Conservation (phyloP, 2,113 vertebrate species). For the Eulemur macaco region DNA sequence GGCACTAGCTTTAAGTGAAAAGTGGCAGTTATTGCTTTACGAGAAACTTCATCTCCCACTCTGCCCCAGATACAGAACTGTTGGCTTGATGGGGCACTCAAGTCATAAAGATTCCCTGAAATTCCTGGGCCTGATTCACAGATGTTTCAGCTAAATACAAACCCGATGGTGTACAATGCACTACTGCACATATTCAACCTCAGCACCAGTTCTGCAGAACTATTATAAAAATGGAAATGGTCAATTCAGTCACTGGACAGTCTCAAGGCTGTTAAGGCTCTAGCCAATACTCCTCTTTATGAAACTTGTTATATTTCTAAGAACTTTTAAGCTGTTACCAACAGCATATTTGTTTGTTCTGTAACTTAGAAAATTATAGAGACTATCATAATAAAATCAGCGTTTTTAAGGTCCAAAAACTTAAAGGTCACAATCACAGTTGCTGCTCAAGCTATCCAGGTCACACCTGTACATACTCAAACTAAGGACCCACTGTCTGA, state of each 20-base stretch:
- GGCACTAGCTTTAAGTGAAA: not conserved
- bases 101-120: not conserved
- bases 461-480: not conserved
- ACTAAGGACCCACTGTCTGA: not conserved
- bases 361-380: not conserved
- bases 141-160: not conserved
- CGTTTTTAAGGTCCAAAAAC: not conserved
- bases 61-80: not conserved
- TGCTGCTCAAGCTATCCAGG: not conserved
- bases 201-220: not conserved
- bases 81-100: not conserved
- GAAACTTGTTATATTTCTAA: not conserved
- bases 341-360: not conserved
- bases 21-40: not conserved
- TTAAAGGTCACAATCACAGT: not conserved
- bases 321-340: not conserved
- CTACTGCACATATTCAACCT: not conserved
- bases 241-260: not conserved
- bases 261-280: not conserved
- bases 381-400: not conserved
- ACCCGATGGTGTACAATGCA: not conserved
- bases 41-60: not conserved
- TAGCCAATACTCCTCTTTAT: not conserved
- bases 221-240: not conserved
- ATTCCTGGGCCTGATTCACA: not conserved